phyloP scores from a whole-genome alignment of 2,797 vertebrate genomes.

The Falco berigora region DNA sequence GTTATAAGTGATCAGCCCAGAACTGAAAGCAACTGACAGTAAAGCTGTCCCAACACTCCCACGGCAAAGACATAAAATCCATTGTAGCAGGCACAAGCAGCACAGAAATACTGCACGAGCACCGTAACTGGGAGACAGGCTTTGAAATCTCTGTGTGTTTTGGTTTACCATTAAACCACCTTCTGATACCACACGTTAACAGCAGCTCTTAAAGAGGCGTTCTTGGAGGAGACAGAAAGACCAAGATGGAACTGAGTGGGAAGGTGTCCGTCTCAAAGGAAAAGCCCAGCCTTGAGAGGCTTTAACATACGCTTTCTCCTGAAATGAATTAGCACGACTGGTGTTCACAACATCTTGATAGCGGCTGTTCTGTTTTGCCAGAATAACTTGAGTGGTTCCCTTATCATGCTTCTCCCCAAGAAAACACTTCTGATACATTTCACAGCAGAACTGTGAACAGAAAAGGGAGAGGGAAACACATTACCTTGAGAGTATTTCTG shows the following conservation, averaged over 20 bases:
- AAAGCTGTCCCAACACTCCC: conserved; percentile 16
- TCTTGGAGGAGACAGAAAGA: background rate
- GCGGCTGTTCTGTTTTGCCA: background rate
- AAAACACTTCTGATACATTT: background rate
- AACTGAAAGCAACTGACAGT: background rate
- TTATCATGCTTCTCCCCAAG: background rate
- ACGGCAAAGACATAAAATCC: background rate
- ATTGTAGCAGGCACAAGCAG: background rate
- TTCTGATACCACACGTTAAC: background rate
- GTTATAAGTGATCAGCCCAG: background rate
- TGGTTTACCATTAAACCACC: background rate
- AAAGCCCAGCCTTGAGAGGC: background rate
- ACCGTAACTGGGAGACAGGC: background rate
- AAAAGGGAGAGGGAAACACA: background rate
- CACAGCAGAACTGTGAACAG: background rate
- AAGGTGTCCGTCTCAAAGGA: background rate
- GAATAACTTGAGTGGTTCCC: background rate
- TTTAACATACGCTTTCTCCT: background rate
- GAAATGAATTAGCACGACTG: background rate
- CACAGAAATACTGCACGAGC: background rate
- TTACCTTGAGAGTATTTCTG: background rate
- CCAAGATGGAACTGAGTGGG: background rate
- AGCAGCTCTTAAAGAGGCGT: background rate
- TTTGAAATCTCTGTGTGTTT: background rate
- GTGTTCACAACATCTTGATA: background rate